A percentile compares a stretch with the other conserved stretches of the same genome.
phyloP scores from a whole-genome alignment of 2,797 vertebrate species.

The Cyclopterus lumpus region DNA sequence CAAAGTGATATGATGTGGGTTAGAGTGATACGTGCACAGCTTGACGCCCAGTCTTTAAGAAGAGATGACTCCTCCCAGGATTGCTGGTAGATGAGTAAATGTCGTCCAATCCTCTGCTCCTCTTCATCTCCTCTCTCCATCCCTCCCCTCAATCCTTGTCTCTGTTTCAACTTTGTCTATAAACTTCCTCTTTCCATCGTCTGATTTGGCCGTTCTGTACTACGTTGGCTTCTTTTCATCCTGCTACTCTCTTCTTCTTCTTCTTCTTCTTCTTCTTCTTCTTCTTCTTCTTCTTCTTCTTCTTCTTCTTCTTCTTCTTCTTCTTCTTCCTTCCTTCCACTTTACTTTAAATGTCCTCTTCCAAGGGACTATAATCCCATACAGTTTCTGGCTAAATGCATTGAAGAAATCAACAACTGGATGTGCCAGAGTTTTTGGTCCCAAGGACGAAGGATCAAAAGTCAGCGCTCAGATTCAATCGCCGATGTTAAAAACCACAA shows the following conservation, averaged over 20 bases:
- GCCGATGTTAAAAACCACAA: too few relatives aligned
- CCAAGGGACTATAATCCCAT: too few relatives aligned
- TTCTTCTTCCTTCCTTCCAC: neutral
- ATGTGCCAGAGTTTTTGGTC: too few relatives aligned
- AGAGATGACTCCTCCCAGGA: constrained; percentile 50
- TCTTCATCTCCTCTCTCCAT: constrained; percentile 24
- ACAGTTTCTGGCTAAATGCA: too few relatives aligned
- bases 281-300: too few relatives aligned
- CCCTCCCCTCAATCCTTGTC: constrained; percentile 22
- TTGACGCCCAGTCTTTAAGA: constrained; percentile 43
- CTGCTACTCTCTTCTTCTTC: constrained; percentile 3
- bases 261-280: too few relatives aligned
- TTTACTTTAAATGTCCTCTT: neutral
- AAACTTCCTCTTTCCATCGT: constrained; percentile 19
- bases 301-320: too few relatives aligned
- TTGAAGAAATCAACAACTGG: too few relatives aligned
- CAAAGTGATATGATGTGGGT: constrained; percentile 57
- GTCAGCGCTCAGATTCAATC: too few relatives aligned
- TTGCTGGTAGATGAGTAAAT: constrained; percentile 51
- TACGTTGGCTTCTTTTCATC: constrained; percentile 6
- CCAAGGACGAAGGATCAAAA: too few relatives aligned
- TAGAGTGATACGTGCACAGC: constrained; percentile 37
- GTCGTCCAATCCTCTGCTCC: constrained; percentile 37
- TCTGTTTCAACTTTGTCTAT: constrained; percentile 31
- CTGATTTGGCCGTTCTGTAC: constrained; percentile 32